Evolutionary conservation across 2,797 vertebrate genomes (phyloP), one percentile per base, ranked within the genome.

Genomic region (Tauraco hartlaubi): DNA sequence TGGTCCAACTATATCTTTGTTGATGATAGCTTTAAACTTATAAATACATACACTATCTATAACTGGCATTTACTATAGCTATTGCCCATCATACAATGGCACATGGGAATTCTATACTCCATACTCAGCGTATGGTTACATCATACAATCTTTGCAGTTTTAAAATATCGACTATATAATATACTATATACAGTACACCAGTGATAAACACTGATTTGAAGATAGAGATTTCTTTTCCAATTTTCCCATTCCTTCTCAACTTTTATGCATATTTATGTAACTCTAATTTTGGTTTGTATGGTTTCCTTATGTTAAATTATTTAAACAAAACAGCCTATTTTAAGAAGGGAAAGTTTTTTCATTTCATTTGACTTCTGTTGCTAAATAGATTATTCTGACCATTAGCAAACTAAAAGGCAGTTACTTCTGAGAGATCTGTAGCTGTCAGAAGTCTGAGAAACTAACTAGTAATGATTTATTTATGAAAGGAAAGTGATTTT

Each of bases 21-120:
- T 94, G 95, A 95, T 95, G 96, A 93, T 97, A 97, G 61, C 79
- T 95, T 95, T 94, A 91, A 93, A 97, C 89, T 95, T 97, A 94
- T 90, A 95, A 97, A 92, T 96, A 58, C 94, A 64, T 96, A 97
- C 90, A 39, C 91, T 95, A 93, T 94, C 95, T 97, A 80, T 93
- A 95, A 96, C 79, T 96, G 93, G 92, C 96, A 93, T 94, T 96
- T 95, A 46, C 92, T 97, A 11, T 94, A 94, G 37, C 92, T 92
- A 88, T 91, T 94, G 77, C 85, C 94, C 96, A 96, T 95, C 94
- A 85, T 96, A 97, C 85, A 97, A 96, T 96, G 88, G 92, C 96
- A 97, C 92, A 56, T 97, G 92, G 79, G 95, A 95, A 96, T 95
- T 96, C 93, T 95, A 51, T 92, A 58, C 58, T 93, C 92, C 92